Base-by-base conservation (phyloP, 2,888 invertebrate genomes). In the Acanthacorydalis orientalis region DNA sequence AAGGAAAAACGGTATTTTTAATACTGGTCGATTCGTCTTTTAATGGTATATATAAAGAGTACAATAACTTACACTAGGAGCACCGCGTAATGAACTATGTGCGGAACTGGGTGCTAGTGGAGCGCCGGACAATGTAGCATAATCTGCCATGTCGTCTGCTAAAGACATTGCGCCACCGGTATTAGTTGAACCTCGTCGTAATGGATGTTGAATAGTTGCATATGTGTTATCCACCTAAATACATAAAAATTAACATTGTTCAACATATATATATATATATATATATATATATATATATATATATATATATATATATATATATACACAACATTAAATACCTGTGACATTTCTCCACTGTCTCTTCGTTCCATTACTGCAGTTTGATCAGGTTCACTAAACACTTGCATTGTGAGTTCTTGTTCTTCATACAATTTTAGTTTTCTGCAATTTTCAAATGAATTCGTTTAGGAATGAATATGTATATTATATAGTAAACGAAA, bases 331-430 rank as follows among this genome's bases (percentile, higher is more conserved):
- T 41, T 44, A 57, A 58, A 60, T 59, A 68, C 68, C 47, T 72
- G 63, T 57, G 69, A 56, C 60, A 68, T 65, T 62, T 73, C 67
- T 58, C 67, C 61, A 61, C 69, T 68, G 60, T 68, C 59, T 61
- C 71, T 55, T 69, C 60, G 60, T 60, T 57, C 58, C 37, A 59
- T 49, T 31, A 54, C 54, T 50, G 55, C 68, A 65, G 73, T 56
- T 67, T 77, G 60, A 62, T 83, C 83, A 10, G 82, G 78, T 59
- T 84, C 83, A 53, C 80, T 81, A 59, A 90, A 89, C 15, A 91
- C 90, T 64, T 90, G 88, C 91, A 91, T 91, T 32, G 89, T 90
- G 48, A 91, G 69, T 65, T 91, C 90, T 65, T 91, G 90, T 56
- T 91, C 90, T 64, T 91, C 90, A 55, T 91, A 91, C 0, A 89